These are phyloP conservation scores for Neodiprion pinetum DNA, from an alignment of 1,140 invertebrate genomes.

Conservation along the genomic window DNA sequence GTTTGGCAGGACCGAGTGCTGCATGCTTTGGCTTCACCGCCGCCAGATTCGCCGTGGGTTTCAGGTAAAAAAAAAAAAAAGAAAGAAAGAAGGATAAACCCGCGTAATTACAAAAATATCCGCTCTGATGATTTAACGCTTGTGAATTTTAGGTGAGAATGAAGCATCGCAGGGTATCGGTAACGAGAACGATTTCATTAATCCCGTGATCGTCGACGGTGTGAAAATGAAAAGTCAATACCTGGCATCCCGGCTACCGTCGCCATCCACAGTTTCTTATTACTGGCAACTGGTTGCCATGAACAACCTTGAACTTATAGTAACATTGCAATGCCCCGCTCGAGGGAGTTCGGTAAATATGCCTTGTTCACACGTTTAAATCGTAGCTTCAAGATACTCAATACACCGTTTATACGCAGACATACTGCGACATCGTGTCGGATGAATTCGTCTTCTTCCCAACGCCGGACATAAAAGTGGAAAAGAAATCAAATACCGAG, in stretches of 20 bases:
- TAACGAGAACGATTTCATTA: slow-evolving; percentile 46
- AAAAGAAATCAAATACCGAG: slow-evolving; percentile 21
- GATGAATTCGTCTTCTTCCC: slow-evolving; percentile 33
- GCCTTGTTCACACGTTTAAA: no score
- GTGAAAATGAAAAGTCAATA: slow-evolving; percentile 73
- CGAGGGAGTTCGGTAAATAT: slow-evolving; percentile 34
- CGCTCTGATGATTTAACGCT: no score
- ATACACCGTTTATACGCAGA: slow-evolving; percentile 20
- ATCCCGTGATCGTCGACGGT: slow-evolving; percentile 38
- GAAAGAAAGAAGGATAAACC: no score
- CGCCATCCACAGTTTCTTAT: slow-evolving; percentile 86
- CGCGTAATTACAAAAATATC: no score
- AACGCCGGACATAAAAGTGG: slow-evolving; percentile 36
- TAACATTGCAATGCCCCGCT: slow-evolving; percentile 62
- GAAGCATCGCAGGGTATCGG: slow-evolving; percentile 27
- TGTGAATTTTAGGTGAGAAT: no score
- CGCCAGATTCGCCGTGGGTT: no score
- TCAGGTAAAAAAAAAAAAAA: no score
- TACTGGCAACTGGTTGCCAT: slow-evolving; percentile 92
- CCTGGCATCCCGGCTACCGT: slow-evolving; percentile 86
- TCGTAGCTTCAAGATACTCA: no score
- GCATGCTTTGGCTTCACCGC: neutral
- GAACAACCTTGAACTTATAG: slow-evolving; percentile 68
- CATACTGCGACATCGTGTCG: slow-evolving; percentile 35
- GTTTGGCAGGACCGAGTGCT: neutral